phyloP scores from a whole-genome alignment of 2,113 vertebrate species.

The Nyctereutes procyonoides region DNA sequence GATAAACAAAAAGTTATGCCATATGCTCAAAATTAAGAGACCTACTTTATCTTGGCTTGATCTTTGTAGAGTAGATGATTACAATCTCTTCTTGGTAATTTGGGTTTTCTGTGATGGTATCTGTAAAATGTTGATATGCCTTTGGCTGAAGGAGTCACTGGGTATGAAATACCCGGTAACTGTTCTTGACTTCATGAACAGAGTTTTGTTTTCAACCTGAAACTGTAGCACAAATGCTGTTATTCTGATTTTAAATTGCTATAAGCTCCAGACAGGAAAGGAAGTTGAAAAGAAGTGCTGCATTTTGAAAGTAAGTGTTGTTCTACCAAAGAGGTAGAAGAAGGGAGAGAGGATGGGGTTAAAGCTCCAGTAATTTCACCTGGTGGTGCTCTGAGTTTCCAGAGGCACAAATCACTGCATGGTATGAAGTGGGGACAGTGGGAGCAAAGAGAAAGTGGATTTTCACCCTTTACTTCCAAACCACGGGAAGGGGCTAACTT shows the following conservation, averaged over 20 bases:
- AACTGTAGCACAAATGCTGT: background rate
- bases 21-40: conserved; percentile 56
- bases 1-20: conserved; percentile 35
- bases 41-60: conserved; percentile 29
- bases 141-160: conserved; percentile 14
- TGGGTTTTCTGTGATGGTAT: background rate
- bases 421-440: background rate
- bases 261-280: background rate
- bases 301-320: background rate
- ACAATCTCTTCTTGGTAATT: background rate
- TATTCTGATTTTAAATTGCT: conserved; percentile 5
- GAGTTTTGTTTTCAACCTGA: background rate
- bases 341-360: background rate
- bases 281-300: background rate
- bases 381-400: background rate
- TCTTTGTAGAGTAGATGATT: background rate
- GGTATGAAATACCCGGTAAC: background rate
- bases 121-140: background rate
- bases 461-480: conserved; percentile 45
- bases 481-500: background rate
- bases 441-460: background rate
- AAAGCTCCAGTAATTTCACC: background rate
- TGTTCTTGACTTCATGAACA: background rate
- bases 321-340: background rate
- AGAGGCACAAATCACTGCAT: background rate